These are phyloP conservation scores for Sphaerolaimus hirsutus DNA, from an alignment of 2,888 invertebrate genomes.

Conservation along the genomic window DNA sequence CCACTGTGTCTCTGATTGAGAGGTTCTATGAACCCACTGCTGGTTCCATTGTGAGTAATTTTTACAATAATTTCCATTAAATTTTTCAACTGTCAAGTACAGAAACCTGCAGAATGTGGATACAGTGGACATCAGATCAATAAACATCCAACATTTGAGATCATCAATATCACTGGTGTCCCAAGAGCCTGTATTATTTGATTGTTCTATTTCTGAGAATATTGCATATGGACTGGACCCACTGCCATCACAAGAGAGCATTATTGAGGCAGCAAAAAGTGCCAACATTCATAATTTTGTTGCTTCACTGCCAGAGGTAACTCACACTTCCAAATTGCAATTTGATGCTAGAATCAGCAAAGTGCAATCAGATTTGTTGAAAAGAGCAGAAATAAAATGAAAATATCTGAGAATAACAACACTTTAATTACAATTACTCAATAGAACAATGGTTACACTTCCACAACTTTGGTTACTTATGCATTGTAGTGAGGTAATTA, in stretches of 20 bases:
- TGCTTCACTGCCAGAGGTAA: conserved; percentile 15
- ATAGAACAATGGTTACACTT: no score
- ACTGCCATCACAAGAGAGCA: background rate
- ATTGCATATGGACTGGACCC: conserved; percentile 49
- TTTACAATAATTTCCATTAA: background rate
- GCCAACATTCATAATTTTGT: conserved; percentile 24
- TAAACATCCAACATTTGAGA: conserved; percentile 43
- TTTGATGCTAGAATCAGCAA: no score
- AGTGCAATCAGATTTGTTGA: no score
- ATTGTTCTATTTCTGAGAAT: conserved; percentile 61
- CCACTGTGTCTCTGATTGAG: conserved; percentile 52
- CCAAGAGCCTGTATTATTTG: conserved; percentile 70
- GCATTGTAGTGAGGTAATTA: no score
- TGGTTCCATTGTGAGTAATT: conserved; percentile 1
- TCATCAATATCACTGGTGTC: conserved; percentile 61
- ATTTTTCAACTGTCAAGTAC: background rate
- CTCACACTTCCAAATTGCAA: background rate
- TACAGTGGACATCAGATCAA: conserved; percentile 35
- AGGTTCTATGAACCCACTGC: conserved; percentile 48
- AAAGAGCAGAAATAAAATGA: no score
- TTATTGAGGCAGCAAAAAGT: background rate
- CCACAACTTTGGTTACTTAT: no score
- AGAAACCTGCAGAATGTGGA: conserved; percentile 12
- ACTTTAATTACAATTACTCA: no score
- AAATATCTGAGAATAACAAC: no score